Evolutionary conservation across 2,113 vertebrate species (phyloP), one percentile per base, ranked within the genome.

Genomic region (Epinephelus moara): DNA sequence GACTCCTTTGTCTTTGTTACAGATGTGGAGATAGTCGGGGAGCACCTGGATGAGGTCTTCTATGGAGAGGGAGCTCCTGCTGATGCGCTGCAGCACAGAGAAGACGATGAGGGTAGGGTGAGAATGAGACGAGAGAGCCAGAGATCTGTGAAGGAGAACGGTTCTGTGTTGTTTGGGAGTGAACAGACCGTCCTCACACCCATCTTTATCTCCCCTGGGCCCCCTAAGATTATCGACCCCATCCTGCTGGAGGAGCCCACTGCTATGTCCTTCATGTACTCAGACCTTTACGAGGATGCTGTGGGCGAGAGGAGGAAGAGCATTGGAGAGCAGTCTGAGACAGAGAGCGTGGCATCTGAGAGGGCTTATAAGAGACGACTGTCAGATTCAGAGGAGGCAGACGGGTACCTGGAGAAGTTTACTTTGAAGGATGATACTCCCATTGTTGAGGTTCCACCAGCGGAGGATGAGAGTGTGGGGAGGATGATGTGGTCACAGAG

Each of bases 331-430:
- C 84, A 66, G 59, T 97, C 97, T 3, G 97, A 97, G 79, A 94
- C 94, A 66, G 97, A 97, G 83, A 97, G 96, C 25, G 89, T 95
- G 49, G 89, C 94, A 75, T 96, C 96, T 49, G 97, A 97, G 76
- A 94, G 92, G 10, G 94, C 96, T 19, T 97, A 97, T 60, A 96
- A 91, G 70, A 96, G 95, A 12, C 95, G 95, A 84, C 91, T 94
- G 78, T 98, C 97, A 85, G 97, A 97, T 85, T 95, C 94, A 19
- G 97, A 98, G 73, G 97, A 98, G 72, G 95, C 96, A 19, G 95
- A 93, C 0, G 96, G 96, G 0, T 98, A 98, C 94, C 95, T 98
- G 93, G 97, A 99, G 95, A 99, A 97, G 91, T 98, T 98, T 45
- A 95, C 75, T 85, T 96, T 98, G 84, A 98, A 96, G 93, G 97